Conservation (phyloP, 1,140 invertebrate genomes). For the Conopomorpha cramerella region DNA sequence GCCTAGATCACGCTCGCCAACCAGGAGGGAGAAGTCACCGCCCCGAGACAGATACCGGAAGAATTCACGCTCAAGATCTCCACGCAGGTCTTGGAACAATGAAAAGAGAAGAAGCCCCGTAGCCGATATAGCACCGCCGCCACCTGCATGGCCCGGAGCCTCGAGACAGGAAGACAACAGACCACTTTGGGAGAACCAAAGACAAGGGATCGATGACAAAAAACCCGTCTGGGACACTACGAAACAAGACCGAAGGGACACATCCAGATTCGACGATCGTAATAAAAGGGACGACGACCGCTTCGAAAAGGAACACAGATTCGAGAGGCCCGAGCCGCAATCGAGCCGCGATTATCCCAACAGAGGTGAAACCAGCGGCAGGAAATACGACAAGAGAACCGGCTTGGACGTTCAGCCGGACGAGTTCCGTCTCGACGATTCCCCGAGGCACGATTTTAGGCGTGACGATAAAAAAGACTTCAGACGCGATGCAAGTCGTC, state of each 20-base stretch:
- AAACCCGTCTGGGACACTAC: slow-evolving; percentile 2
- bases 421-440: too few relatives aligned
- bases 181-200: slow-evolving; percentile 9
- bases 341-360: too few relatives aligned
- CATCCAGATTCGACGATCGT: background rate
- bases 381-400: too few relatives aligned
- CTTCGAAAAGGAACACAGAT: too few relatives aligned
- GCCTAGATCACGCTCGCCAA: slow-evolving; percentile 23
- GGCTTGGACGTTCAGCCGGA: too few relatives aligned
- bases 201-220: slow-evolving; percentile 5
- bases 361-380: too few relatives aligned
- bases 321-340: too few relatives aligned
- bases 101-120: slow-evolving; percentile 39
- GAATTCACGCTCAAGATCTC: slow-evolving; percentile 31
- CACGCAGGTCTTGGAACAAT: slow-evolving; percentile 36
- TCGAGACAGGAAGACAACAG: background rate
- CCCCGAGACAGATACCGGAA: slow-evolving; percentile 24
- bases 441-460: too few relatives aligned
- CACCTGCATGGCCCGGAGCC: slow-evolving; percentile 30
- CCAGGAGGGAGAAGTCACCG: slow-evolving; percentile 28
- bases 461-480: too few relatives aligned
- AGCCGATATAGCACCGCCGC: slow-evolving; percentile 23
- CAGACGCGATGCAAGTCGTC: too few relatives aligned
- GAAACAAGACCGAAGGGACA: slow-evolving; percentile 1
- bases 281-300: too few relatives aligned